Conservation (phyloP, 37 sponge, comb jelly and placozoan genomes). For the Haliclona indistincta region DNA sequence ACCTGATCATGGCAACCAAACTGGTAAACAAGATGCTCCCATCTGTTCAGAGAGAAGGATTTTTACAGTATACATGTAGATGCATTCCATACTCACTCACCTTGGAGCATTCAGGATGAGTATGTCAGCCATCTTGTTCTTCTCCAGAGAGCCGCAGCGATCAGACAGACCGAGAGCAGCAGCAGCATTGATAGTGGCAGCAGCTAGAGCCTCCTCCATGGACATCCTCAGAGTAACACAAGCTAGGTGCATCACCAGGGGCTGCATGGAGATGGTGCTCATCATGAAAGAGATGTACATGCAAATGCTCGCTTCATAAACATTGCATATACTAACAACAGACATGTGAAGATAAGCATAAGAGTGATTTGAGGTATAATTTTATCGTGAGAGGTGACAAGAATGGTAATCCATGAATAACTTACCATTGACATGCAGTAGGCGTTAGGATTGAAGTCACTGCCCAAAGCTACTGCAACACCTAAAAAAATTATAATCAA, state of each 20-base stretch:
- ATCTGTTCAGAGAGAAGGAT: too few relatives aligned
- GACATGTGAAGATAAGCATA: too few relatives aligned
- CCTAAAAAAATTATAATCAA: too few relatives aligned
- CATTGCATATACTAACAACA: too few relatives aligned
- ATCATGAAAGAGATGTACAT: too few relatives aligned
- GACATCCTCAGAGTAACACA: conserved; percentile 87
- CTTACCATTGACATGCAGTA: conserved; percentile 96
- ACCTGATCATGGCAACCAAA: conserved; percentile 76
- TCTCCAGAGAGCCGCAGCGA: conserved; percentile 84
- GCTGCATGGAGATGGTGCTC: too few relatives aligned
- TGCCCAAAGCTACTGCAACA: conserved; percentile 93
- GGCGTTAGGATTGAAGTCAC: conserved; percentile 99
- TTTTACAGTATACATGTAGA: too few relatives aligned
- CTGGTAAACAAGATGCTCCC: conserved; percentile 97
- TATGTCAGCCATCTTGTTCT: conserved; percentile 83
- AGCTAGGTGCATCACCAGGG: conserved; percentile 96
- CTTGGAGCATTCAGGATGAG: conserved; percentile 75
- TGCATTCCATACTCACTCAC: too few relatives aligned
- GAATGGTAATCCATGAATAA: too few relatives aligned
- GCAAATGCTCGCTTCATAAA: too few relatives aligned
- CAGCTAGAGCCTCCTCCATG: conserved; percentile 92
- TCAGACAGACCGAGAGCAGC: conserved; percentile 87
- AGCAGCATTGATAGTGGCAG: conserved; percentile 96
- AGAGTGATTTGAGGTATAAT: too few relatives aligned
- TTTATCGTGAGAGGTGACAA: too few relatives aligned